phyloP scores from a whole-genome alignment of 2,113 vertebrate species.

The Lethenteron camtschaticum region DNA sequence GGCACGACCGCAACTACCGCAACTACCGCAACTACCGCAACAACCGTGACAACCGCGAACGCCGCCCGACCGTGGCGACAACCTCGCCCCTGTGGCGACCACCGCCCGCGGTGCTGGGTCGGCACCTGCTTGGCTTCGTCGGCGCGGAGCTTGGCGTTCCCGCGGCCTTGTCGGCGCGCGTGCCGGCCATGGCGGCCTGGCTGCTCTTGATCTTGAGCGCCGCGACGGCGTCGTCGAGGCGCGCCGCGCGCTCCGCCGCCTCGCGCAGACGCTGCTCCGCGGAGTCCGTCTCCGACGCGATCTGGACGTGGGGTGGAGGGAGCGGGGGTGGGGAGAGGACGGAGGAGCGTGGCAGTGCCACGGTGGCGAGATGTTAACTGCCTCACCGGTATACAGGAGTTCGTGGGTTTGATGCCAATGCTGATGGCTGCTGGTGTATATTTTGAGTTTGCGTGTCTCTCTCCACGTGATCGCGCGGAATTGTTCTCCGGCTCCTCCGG shows the following conservation, averaged over 20 bases:
- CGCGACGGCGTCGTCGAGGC: constrained; percentile 36
- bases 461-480: too few relatives aligned
- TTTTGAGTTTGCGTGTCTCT: too few relatives aligned
- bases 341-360: too few relatives aligned
- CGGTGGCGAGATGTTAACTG: too few relatives aligned
- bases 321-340: too few relatives aligned
- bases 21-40: neutral
- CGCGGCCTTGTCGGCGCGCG: constrained; percentile 54
- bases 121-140: constrained; percentile 64
- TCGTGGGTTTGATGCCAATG: too few relatives aligned
- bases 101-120: neutral
- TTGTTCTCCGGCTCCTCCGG: too few relatives aligned
- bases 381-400: too few relatives aligned
- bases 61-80: neutral
- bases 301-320: constrained; percentile 21
- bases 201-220: constrained; percentile 58
- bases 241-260: constrained; percentile 30
- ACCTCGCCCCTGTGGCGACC: neutral
- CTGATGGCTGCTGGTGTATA: too few relatives aligned
- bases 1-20: neutral
- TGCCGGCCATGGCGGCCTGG: constrained; percentile 59
- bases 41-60: neutral
- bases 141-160: constrained; percentile 45
- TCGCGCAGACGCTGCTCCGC: constrained; percentile 37
- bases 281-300: constrained; percentile 34